These are phyloP conservation scores for Drosophila emarginata DNA, from an alignment of 2,888 invertebrate species.

Conservation along the genomic window DNA sequence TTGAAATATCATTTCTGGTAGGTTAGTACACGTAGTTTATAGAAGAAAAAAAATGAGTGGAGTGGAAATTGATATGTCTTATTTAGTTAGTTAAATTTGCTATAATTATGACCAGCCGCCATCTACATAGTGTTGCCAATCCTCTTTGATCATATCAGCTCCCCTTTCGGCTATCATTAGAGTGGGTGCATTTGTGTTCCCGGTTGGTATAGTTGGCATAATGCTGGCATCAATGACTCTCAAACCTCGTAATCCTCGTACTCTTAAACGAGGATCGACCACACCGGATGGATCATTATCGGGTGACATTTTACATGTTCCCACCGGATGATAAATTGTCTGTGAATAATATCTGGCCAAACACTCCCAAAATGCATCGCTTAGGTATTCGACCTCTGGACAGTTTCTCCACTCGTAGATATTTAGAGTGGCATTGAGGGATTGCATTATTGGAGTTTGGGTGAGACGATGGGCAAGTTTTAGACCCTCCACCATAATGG, in stretches of 20 bases:
- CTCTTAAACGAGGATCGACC: slow-evolving; percentile 87
- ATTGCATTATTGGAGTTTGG: slow-evolving; percentile 85
- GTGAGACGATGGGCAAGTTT: slow-evolving; percentile 86
- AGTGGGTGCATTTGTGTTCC: slow-evolving; percentile 92
- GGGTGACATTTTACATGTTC: slow-evolving; percentile 92
- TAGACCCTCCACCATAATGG: slow-evolving; percentile 89
- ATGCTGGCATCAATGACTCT: slow-evolving; percentile 92
- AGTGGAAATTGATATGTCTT: no score
- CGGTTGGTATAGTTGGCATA: slow-evolving; percentile 90
- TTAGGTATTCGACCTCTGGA: slow-evolving; percentile 85
- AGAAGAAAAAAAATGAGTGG: no score
- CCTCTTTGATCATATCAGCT: slow-evolving; percentile 91
- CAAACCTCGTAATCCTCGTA: slow-evolving; percentile 87
- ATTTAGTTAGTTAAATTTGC: no score
- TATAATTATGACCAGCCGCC: slow-evolving; percentile 51
- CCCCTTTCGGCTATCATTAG: slow-evolving; percentile 94
- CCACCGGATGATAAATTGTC: slow-evolving; percentile 92
- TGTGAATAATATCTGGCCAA: slow-evolving; percentile 88
- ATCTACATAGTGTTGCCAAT: slow-evolving; percentile 83
- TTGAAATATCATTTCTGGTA: no score
- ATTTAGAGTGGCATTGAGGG: slow-evolving; percentile 86
- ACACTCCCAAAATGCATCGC: slow-evolving; percentile 91
- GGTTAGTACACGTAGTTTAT: no score
- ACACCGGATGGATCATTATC: slow-evolving; percentile 85
- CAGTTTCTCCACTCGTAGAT: slow-evolving; percentile 87